Percentiles rank a stretch among this genome's conserved stretches.
These are phyloP conservation scores for Lasioglossum marginatum DNA, from an alignment of 2,888 invertebrate species.

Conservation along the genomic window DNA sequence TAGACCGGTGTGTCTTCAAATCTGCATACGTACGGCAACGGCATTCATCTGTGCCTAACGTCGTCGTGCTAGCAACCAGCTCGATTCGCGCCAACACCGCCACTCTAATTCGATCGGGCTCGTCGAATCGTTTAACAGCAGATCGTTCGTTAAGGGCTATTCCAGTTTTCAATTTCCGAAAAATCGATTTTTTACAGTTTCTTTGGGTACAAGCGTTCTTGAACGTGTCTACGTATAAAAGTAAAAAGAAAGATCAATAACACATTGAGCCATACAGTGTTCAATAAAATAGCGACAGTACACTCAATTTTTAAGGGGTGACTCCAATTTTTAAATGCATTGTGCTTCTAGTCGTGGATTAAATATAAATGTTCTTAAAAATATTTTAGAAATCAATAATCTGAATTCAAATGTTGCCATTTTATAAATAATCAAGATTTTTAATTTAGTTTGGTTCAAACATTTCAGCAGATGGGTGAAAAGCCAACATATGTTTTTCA, in stretches of 20 bases:
- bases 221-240: no score
- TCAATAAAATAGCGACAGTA: no score
- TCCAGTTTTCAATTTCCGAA: not conserved
- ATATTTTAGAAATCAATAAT: no score
- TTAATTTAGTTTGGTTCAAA: not conserved
- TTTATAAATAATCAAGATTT: not conserved
- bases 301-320: not conserved
- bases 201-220: not conserved
- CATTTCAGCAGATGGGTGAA: not conserved
- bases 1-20: slow-evolving; percentile 49
- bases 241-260: no score
- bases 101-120: not conserved
- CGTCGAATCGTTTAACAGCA: not conserved
- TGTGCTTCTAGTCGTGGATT: no score
- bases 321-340: not conserved
- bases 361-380: no score
- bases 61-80: not conserved
- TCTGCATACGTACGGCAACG: slow-evolving; percentile 59
- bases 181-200: not conserved
- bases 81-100: not conserved
- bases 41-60: slow-evolving; percentile 33
- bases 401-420: no score
- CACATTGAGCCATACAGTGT: no score
- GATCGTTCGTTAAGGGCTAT: not conserved
- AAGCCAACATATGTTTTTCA: not conserved